phyloP scores from a whole-genome alignment of 2,888 invertebrate genomes.

The Spodoptera littoralis region DNA sequence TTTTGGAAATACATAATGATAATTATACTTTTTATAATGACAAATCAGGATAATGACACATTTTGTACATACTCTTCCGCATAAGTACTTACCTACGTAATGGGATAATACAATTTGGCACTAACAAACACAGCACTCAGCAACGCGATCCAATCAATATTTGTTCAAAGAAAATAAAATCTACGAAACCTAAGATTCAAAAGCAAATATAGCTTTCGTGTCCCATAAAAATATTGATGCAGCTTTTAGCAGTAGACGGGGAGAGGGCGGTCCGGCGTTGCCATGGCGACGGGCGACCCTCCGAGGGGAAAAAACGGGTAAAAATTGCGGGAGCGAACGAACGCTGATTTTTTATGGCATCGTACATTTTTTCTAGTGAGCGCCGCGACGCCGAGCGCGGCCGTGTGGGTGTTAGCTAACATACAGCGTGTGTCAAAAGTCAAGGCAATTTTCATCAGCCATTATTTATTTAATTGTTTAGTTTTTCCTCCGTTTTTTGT shows the following conservation, averaged over 20 bases:
- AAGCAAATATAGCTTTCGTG: slow-evolving; percentile 62
- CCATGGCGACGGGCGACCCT: slow-evolving; percentile 85
- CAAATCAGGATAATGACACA: not conserved
- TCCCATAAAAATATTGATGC: slow-evolving; percentile 85
- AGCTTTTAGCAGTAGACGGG: slow-evolving; percentile 74
- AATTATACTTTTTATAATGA: too few relatives aligned
- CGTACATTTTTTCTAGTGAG: slow-evolving; percentile 86
- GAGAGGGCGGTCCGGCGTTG: slow-evolving; percentile 75
- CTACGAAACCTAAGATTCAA: slow-evolving; percentile 56
- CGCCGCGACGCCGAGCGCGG: slow-evolving; percentile 74
- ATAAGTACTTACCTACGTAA: not conserved
- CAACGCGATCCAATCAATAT: slow-evolving; percentile 3
- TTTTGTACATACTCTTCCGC: not conserved
- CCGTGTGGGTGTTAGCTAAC: slow-evolving; percentile 65
- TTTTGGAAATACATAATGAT: too few relatives aligned
- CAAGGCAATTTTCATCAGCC: not conserved
- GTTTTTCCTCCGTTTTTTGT: too few relatives aligned
- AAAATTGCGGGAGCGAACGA: slow-evolving; percentile 86
- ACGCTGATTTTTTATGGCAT: slow-evolving; percentile 88
- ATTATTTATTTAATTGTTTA: too few relatives aligned
- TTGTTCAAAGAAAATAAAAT: slow-evolving; percentile 28
- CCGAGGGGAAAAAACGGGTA: slow-evolving; percentile 88
- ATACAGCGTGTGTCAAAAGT: slow-evolving; percentile 67
- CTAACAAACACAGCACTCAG: slow-evolving; percentile 4
- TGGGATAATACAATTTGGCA: too few relatives aligned